phyloP scores from a whole-genome alignment of 1,140 invertebrate species.

The Cherax quadricarinatus region DNA sequence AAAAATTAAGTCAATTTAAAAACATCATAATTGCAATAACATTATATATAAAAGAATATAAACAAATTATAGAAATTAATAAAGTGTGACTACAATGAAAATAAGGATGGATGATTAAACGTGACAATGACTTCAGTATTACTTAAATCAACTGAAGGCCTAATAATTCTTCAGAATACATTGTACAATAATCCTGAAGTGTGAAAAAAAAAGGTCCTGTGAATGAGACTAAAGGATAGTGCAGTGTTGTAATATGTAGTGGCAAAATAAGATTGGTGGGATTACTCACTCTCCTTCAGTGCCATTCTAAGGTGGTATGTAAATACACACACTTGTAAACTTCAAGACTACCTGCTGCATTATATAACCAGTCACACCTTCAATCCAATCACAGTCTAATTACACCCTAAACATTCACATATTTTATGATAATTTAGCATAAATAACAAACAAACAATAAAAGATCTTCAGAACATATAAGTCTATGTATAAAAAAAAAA shows the following conservation, averaged over 20 bases:
- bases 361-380: neutral
- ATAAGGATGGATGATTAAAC: neutral
- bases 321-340: neutral
- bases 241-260: neutral
- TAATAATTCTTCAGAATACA: neutral
- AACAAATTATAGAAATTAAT: neutral
- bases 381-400: neutral
- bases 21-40: neutral
- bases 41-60: neutral
- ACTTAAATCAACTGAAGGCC: neutral
- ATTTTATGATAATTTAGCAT: neutral
- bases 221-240: neutral
- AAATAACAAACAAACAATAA: neutral
- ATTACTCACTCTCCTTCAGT: constrained; percentile 1
- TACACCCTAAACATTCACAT: neutral
- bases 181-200: neutral
- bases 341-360: neutral
- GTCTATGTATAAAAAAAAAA: neutral
- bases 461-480: neutral
- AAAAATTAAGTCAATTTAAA: neutral
- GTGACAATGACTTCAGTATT: neutral
- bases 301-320: neutral
- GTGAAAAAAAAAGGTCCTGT: neutral
- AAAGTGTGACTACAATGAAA: neutral
- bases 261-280: neutral